Evolutionary conservation across 2,888 invertebrate species (phyloP).

Genomic region (Eristalinus aeneus): DNA sequence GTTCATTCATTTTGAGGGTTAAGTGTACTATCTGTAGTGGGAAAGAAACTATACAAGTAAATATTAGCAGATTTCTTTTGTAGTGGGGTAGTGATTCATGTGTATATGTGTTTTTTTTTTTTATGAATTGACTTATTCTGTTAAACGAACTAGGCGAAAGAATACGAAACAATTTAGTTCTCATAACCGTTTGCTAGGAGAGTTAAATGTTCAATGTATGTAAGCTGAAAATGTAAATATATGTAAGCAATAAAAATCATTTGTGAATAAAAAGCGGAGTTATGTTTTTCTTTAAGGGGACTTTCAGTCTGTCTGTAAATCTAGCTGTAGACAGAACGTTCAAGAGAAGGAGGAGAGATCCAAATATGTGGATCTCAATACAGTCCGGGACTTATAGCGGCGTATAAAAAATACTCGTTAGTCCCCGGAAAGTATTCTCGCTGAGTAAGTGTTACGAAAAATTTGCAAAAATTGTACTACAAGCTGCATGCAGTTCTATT

Average conservation of each 20-base stretch:
- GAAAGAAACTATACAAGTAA: conserved; percentile 6
- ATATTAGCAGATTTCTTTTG: not conserved
- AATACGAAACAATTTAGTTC: conserved; percentile 33
- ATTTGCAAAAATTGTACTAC: no score
- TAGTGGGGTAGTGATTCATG: not conserved
- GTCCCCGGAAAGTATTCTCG: no score
- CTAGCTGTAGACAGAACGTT: no score
- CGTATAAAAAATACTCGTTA: no score
- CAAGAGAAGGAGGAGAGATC: no score
- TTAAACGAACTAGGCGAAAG: conserved; percentile 39
- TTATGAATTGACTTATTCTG: not conserved
- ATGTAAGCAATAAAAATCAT: conserved; percentile 30
- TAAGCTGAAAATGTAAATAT: conserved; percentile 62
- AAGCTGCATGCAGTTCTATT: no score
- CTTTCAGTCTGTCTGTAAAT: no score
- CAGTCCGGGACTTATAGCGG: no score
- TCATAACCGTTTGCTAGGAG: conserved; percentile 17
- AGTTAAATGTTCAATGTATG: not conserved
- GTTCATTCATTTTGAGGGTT: not conserved
- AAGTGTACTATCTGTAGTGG: not conserved
- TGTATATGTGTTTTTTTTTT: conserved; percentile 4
- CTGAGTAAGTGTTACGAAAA: no score
- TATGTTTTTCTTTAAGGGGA: not conserved
- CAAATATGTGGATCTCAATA: no score
- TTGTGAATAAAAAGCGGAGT: conserved; percentile 71